These are phyloP conservation scores for Pristiophorus japonicus DNA, from an alignment of 2,113 vertebrate species.

Conservation along the genomic window DNA sequence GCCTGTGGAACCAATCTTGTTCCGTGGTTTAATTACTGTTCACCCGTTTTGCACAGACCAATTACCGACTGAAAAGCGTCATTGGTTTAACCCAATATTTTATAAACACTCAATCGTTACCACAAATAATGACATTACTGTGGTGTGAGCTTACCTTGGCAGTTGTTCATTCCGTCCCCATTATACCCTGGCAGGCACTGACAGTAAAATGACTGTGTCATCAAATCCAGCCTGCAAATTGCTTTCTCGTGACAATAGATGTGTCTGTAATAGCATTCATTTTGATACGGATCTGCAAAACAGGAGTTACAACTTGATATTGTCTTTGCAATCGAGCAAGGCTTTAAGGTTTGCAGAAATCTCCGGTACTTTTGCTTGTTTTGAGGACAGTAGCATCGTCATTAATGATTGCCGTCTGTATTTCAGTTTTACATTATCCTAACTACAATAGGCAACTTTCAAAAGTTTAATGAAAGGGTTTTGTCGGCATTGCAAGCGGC, in stretches of 20 bases:
- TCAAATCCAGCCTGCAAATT: slow-evolving; percentile 39
- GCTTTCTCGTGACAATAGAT: slow-evolving; percentile 40
- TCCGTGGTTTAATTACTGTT: not conserved
- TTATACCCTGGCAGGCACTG: slow-evolving; percentile 41
- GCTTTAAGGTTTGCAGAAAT: not conserved
- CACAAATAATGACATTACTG: not conserved
- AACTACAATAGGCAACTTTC: not conserved
- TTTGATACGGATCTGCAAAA: slow-evolving; percentile 40
- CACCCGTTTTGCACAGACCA: not conserved
- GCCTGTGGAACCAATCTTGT: no score
- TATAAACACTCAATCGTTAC: not conserved
- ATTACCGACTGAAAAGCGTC: not conserved
- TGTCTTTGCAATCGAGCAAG: no score
- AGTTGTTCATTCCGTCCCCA: slow-evolving; percentile 37
- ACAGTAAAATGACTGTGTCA: slow-evolving; percentile 41
- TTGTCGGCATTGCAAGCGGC: not conserved
- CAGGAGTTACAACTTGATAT: not conserved
- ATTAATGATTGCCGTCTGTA: not conserved
- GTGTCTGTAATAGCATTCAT: slow-evolving; percentile 32
- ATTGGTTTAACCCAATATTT: not conserved
- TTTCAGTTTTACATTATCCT: not conserved
- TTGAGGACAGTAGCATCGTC: not conserved
- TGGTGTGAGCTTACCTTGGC: slow-evolving; percentile 35
- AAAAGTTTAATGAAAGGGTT: not conserved
- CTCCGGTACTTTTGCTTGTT: not conserved